Percentiles rank a stretch among this genome's conserved stretches.
These are phyloP conservation scores for Takifugu ocellatus DNA, from an alignment of 2,797 vertebrate genomes.

Conservation along the genomic window DNA sequence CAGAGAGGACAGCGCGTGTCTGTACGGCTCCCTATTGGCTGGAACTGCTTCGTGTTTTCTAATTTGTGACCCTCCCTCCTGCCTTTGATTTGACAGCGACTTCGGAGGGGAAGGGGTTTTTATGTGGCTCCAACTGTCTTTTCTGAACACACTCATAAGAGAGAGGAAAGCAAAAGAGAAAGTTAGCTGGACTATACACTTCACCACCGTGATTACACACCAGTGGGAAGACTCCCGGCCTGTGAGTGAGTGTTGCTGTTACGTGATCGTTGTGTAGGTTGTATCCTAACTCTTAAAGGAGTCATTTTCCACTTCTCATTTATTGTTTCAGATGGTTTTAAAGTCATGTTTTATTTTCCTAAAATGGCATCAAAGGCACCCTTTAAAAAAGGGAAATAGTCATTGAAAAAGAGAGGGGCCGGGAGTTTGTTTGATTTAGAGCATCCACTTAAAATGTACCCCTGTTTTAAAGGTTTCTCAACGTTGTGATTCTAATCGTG, in stretches of 20 bases:
- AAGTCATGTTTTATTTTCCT: neutral
- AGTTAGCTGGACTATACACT: constrained; percentile 29
- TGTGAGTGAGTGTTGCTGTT: constrained; percentile 50
- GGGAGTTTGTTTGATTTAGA: too few relatives aligned
- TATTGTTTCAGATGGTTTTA: neutral
- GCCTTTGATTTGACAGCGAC: constrained; percentile 68
- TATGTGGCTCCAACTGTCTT: constrained; percentile 43
- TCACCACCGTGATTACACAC: constrained; percentile 21
- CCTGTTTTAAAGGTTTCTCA: neutral
- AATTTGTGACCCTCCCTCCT: constrained; percentile 55
- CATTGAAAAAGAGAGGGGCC: too few relatives aligned
- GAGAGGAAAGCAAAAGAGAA: constrained; percentile 35
- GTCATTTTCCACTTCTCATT: neutral
- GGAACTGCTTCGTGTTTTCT: constrained; percentile 39
- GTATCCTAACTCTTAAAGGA: neutral
- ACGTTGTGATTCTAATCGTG: neutral
- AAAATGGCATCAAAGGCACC: too few relatives aligned
- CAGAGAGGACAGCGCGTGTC: constrained; percentile 62
- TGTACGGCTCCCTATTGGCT: constrained; percentile 58
- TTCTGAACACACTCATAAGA: constrained; percentile 40
- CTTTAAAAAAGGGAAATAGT: too few relatives aligned
- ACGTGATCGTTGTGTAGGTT: neutral
- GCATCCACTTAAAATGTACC: too few relatives aligned
- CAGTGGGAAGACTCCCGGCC: constrained; percentile 23
- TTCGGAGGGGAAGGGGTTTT: constrained; percentile 63